Evolutionary conservation across 92 coral and sea anemone species (phyloP).

Genomic region (Phenganax stokvisi): DNA sequence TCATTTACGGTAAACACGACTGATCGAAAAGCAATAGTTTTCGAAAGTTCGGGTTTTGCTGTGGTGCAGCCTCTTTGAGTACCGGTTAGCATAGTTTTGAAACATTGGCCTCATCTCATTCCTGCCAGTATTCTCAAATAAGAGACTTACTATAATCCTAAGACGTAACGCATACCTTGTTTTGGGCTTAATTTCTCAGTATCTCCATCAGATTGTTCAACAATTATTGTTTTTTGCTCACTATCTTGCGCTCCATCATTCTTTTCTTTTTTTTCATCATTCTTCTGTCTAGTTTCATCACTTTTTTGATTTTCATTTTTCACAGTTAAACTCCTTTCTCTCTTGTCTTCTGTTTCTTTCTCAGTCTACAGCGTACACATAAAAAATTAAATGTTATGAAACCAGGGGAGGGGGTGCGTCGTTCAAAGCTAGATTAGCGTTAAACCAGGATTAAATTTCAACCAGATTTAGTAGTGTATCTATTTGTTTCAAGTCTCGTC

Average conservation of each 20-base stretch:
- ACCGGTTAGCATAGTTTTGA: background rate
- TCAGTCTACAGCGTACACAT: background rate
- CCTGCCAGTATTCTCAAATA: background rate
- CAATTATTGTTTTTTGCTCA: background rate
- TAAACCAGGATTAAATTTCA: background rate
- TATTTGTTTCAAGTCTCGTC: background rate
- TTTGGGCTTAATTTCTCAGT: constrained; percentile 25
- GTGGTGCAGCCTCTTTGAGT: no score
- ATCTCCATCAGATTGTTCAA: background rate
- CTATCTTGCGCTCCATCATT: background rate
- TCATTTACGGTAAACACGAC: no score
- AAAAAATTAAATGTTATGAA: no score
- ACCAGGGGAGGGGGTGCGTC: no score
- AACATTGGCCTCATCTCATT: background rate
- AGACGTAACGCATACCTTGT: background rate
- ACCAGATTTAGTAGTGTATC: background rate
- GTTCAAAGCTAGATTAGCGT: background rate
- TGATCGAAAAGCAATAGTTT: no score
- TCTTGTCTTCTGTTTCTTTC: background rate
- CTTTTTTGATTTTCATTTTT: background rate
- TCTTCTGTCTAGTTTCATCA: background rate
- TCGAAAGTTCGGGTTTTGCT: no score
- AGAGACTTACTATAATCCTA: no score
- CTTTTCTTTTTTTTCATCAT: constrained; percentile 6
- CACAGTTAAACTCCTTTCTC: background rate